Percentiles rank a stretch among this genome's conserved stretches.
Conservation (phyloP, 2,113 vertebrate species). For the Phyllostomus discolor region DNA sequence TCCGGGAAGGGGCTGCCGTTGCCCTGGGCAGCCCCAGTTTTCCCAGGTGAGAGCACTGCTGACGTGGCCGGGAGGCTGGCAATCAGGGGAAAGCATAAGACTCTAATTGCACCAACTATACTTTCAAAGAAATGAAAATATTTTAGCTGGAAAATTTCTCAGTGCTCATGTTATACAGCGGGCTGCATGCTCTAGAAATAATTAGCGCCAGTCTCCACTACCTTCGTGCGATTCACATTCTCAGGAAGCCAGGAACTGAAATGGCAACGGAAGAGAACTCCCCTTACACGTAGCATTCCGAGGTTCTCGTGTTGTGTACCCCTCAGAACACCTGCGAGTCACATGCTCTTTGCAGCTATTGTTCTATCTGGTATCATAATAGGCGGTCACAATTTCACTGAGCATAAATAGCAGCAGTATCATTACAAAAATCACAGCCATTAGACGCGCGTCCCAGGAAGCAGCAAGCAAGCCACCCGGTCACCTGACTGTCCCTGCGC, state of each 20-base stretch:
- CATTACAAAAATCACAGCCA: not conserved
- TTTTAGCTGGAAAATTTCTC: not conserved
- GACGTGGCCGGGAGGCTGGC: not conserved
- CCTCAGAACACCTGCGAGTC: not conserved
- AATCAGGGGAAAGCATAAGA: not conserved
- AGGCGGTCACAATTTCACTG: not conserved
- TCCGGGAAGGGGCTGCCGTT: not conserved
- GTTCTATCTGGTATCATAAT: not conserved
- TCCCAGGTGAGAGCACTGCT: not conserved
- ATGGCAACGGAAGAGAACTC: not conserved
- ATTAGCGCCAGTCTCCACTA: not conserved
- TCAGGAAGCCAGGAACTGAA: not conserved
- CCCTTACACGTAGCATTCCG: not conserved
- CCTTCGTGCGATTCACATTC: not conserved
- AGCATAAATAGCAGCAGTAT: not conserved
- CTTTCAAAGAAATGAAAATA: not conserved
- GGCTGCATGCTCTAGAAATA: not conserved
- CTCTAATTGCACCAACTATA: not conserved
- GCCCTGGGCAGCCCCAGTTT: not conserved
- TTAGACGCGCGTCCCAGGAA: not conserved
- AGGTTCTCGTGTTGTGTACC: not conserved
- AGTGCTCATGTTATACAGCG: not conserved
- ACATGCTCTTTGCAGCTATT: not conserved
- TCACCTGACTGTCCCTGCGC: rapidly evolving
- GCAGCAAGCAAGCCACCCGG: not conserved